These are phyloP conservation scores for Corydoras maculifer DNA, from an alignment of 2,113 vertebrate species.

Conservation along the genomic window DNA sequence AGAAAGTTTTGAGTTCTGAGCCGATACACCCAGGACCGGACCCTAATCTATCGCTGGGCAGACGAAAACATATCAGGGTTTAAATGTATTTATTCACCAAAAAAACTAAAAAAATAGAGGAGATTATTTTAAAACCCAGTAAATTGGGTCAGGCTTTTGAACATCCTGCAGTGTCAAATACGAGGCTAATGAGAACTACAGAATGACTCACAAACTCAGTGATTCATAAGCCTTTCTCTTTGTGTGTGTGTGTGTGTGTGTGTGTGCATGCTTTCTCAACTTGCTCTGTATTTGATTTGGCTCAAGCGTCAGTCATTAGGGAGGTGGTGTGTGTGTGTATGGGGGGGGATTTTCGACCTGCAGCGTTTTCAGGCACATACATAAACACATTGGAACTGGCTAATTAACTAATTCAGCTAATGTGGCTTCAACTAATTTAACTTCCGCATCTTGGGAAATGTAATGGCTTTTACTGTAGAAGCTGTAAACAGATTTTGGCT, in stretches of 20 bases:
- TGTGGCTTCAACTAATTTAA: conserved; percentile 7
- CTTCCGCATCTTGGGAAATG: conserved; percentile 13
- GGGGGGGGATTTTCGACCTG: conserved; percentile 22
- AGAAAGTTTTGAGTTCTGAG: too few species aligned
- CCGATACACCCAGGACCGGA: too few species aligned
- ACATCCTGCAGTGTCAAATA: too few species aligned
- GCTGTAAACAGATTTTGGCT: not conserved
- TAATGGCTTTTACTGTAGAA: conserved; percentile 1
- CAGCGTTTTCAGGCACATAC: conserved; percentile 2
- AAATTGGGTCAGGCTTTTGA: too few species aligned
- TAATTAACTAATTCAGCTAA: conserved; percentile 32
- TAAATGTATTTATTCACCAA: too few species aligned
- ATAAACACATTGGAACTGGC: conserved; percentile 8
- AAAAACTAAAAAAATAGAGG: too few species aligned
- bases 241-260: conserved; percentile 8
- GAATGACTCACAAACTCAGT: too few species aligned
- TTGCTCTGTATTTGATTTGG: conserved; percentile 39
- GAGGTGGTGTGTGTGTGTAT: not conserved
- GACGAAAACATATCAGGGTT: too few species aligned
- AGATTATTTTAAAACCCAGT: too few species aligned
- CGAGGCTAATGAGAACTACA: too few species aligned
- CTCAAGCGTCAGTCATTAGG: conserved; percentile 24
- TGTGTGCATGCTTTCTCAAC: conserved; percentile 29
- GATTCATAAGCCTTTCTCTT: not conserved
- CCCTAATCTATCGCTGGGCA: too few species aligned